phyloP scores from a whole-genome alignment of 2,113 vertebrate genomes.

The Ptilorrhoa leucosticta region DNA sequence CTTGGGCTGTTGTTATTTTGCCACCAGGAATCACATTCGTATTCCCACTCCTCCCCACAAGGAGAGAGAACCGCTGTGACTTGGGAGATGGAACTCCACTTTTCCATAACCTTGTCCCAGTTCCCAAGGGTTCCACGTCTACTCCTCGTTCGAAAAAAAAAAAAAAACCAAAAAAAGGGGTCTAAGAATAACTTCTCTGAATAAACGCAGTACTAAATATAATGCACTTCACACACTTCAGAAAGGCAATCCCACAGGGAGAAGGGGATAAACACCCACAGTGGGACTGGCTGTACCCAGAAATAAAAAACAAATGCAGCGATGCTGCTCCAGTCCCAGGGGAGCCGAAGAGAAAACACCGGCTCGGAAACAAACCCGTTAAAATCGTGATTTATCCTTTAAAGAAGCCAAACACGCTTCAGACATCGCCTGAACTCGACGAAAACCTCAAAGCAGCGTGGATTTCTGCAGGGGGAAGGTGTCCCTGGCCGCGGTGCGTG shows the following conservation, averaged over 20 bases:
- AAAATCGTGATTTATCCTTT: fast-evolving
- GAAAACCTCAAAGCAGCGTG: fast-evolving
- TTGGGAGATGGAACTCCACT: neutral
- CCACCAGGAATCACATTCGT: neutral
- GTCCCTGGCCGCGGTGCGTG: neutral
- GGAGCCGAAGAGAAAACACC: neutral
- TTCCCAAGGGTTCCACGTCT: neutral
- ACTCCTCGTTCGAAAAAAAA: neutral
- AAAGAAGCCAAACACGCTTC: neutral
- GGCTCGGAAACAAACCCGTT: neutral
- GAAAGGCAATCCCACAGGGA: neutral
- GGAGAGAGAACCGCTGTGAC: neutral
- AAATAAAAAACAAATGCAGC: neutral
- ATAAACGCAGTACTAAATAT: neutral
- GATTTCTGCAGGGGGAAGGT: fast-evolving
- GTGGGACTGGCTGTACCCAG: neutral
- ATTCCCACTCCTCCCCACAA: neutral
- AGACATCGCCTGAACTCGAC: fast-evolving
- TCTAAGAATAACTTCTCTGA: neutral
- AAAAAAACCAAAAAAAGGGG: neutral
- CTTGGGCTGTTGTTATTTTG: neutral
- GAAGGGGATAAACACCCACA: neutral
- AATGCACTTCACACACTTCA: neutral
- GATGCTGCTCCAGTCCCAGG: neutral
- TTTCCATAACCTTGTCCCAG: neutral